Percentiles rank a stretch among this genome's conserved stretches.
Evolutionary conservation across 1,140 invertebrate species (phyloP).

Genomic region (Neodiprion lecontei): DNA sequence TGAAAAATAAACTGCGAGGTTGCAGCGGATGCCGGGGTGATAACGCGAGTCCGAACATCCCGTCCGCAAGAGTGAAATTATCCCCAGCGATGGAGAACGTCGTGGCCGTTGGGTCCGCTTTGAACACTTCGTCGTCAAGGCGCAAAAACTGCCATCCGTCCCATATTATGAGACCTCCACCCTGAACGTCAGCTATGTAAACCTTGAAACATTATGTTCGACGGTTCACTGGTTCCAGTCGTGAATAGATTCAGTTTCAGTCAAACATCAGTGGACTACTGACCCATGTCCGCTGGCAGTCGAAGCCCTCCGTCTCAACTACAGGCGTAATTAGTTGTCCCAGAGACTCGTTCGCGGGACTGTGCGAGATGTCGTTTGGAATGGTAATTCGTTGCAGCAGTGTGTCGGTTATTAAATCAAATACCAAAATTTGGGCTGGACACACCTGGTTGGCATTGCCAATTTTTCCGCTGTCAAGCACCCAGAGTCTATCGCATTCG

Average conservation of each 20-base stretch:
- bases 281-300: too few species aligned
- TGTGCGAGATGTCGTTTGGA: conserved; percentile 34
- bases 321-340: conserved; percentile 10
- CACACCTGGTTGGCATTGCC: conserved; percentile 47
- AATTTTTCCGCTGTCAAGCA: conserved; percentile 59
- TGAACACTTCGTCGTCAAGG: conserved; percentile 70
- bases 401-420: conserved; percentile 53
- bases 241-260: too few species aligned
- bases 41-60: conserved; percentile 66
- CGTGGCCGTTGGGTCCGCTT: conserved; percentile 68
- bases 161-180: conserved; percentile 68
- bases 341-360: too few species aligned
- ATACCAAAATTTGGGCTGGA: conserved; percentile 57
- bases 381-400: conserved; percentile 52
- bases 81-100: conserved; percentile 71
- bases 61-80: conserved; percentile 74
- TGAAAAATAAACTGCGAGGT: conserved; percentile 67
- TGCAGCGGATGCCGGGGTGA: conserved; percentile 67
- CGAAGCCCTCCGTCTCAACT: conserved; percentile 15
- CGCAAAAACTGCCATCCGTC: conserved; percentile 60
- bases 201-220: conserved; percentile 40
- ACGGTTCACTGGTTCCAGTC: too few species aligned
- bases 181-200: conserved; percentile 67
- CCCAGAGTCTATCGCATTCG: conserved; percentile 58
- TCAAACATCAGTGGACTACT: too few species aligned